A percentile compares a stretch with the other conserved stretches of the same genome.
These are phyloP conservation scores for Argyrosomus regius DNA, from an alignment of 2,797 vertebrate species.

Conservation along the genomic window DNA sequence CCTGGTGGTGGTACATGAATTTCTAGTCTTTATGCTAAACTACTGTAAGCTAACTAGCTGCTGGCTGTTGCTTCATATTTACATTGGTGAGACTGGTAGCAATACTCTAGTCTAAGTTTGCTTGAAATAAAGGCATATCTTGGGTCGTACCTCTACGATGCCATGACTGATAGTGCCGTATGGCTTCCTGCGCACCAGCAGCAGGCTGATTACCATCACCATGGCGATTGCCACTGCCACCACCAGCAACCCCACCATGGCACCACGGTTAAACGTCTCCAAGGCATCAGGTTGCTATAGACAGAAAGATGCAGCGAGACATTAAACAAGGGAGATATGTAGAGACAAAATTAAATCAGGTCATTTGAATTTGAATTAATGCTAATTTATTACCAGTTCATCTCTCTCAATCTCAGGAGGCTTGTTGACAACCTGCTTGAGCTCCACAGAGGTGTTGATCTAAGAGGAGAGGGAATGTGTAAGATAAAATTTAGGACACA, in stretches of 20 bases:
- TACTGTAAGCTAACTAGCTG: background rate
- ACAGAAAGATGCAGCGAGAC: constrained; percentile 8
- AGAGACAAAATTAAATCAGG: background rate
- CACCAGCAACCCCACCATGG: constrained; percentile 93
- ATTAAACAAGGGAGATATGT: background rate
- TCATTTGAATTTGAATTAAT: background rate
- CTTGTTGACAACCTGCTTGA: constrained; percentile 91
- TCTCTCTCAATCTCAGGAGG: constrained; percentile 92
- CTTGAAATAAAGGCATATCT: background rate
- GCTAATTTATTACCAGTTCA: constrained; percentile 84
- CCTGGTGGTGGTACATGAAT: background rate
- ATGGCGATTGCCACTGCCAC: constrained; percentile 93
- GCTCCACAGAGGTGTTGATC: constrained; percentile 89
- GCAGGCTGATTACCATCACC: constrained; percentile 92
- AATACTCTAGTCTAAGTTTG: too few relatives aligned
- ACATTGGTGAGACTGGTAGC: too few relatives aligned
- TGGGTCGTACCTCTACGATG: constrained; percentile 90
- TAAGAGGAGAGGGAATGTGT: constrained; percentile 51
- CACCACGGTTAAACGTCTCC: constrained; percentile 92
- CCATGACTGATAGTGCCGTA: constrained; percentile 95
- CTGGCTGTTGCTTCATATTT: background rate
- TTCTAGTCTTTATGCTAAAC: background rate
- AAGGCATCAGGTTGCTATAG: constrained; percentile 90
- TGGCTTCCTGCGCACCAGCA: constrained; percentile 92
- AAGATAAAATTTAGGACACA: background rate